phyloP scores from a whole-genome alignment of 2,888 invertebrate genomes.

The Sarcophaga caerulescens region DNA sequence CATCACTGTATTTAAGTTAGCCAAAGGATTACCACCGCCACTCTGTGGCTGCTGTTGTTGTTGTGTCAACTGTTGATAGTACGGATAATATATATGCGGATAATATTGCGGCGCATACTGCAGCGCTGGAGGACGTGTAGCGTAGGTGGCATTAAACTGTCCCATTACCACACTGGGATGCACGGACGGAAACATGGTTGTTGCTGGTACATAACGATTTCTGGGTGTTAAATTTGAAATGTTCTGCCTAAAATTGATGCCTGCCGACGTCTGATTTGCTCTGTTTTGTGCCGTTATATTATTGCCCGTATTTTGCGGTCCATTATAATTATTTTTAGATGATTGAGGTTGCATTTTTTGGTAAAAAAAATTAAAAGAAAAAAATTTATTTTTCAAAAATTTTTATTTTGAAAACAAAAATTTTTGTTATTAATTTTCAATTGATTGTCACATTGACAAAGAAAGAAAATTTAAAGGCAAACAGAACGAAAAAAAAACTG shows the following conservation, averaged over 20 bases:
- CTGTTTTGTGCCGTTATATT: not conserved
- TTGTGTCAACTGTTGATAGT: constrained; percentile 3
- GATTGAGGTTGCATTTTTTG: constrained; percentile 4
- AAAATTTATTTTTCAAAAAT: not conserved
- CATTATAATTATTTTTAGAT: constrained; percentile 1
- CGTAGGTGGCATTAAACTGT: not conserved
- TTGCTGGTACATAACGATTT: not conserved
- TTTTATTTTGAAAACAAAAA: not conserved
- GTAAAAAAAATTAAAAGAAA: not conserved
- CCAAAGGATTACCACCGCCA: not conserved
- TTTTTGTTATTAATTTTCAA: not conserved
- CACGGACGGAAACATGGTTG: constrained; percentile 5
- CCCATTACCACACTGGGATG: constrained; percentile 16
- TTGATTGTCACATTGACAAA: not conserved
- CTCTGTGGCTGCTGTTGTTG: not conserved
- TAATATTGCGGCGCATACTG: not conserved
- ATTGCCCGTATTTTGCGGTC: not conserved
- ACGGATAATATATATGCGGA: constrained; percentile 8
- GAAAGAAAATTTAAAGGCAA: too few relatives aligned
- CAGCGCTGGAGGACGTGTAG: not conserved
- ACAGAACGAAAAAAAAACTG: too few relatives aligned
- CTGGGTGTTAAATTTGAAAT: not conserved
- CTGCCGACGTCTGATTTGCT: not conserved
- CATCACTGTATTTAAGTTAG: not conserved
- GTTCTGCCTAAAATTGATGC: not conserved